Conservation (phyloP, 2,113 vertebrate species). For the Crocuta crocuta region DNA sequence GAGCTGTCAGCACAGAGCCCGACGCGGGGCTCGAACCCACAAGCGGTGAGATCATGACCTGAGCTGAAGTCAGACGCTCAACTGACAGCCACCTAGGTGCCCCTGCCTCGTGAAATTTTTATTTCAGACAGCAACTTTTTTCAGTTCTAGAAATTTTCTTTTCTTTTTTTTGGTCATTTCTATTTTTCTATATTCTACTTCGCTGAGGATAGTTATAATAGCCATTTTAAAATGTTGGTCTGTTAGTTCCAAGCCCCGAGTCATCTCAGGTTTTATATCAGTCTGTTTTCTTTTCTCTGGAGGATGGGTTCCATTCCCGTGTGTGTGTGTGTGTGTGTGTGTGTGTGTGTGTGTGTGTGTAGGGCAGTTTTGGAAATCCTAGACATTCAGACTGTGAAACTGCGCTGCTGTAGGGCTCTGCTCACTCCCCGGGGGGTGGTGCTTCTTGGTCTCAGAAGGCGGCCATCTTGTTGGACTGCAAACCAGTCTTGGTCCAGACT, state of each 20-base stretch:
- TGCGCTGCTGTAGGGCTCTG: not conserved
- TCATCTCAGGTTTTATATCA: not conserved
- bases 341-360: not conserved
- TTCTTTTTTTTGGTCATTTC: not conserved
- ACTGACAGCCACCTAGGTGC: no score
- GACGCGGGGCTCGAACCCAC: no score
- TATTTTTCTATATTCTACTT: not conserved
- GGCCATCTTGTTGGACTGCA: not conserved
- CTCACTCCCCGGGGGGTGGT: not conserved
- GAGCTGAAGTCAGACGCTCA: no score
- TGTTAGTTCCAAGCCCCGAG: not conserved
- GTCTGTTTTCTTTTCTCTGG: not conserved
- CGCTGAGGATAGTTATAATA: not conserved
- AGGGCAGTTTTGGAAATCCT: not conserved
- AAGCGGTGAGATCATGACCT: no score
- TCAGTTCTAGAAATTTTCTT: not conserved
- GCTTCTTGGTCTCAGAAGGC: not conserved
- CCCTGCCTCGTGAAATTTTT: not conserved
- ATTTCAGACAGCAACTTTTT: not conserved
- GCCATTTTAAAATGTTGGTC: not conserved
- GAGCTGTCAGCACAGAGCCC: no score
- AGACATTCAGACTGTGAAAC: not conserved
- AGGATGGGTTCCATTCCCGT: not conserved
- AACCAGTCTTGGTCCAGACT: not conserved
- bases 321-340: not conserved